Percentiles rank a stretch among this genome's conserved stretches.
Evolutionary conservation across 1,140 invertebrate genomes (phyloP).

Genomic region (Aculops lycopersici): DNA sequence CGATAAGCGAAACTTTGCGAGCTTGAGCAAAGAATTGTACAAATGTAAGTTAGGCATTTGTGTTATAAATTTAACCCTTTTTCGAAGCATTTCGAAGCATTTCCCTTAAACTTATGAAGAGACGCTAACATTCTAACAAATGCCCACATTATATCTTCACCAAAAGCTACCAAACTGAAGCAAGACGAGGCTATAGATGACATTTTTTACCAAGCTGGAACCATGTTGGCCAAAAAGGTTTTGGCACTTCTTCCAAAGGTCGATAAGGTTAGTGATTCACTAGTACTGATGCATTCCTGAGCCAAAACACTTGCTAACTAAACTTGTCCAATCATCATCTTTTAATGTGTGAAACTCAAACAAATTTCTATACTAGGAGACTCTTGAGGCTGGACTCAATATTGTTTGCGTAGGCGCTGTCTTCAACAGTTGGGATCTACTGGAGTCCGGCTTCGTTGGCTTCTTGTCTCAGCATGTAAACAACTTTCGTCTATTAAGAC

Average conservation of each 20-base stretch:
- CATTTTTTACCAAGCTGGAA: constrained; percentile 43
- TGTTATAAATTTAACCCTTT: not conserved
- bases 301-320: too few species aligned
- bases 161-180: constrained; percentile 18
- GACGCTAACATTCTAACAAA: too few species aligned
- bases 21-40: constrained; percentile 36
- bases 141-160: too few species aligned
- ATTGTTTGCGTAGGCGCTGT: constrained; percentile 78
- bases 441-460: constrained; percentile 25
- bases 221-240: constrained; percentile 33
- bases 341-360: too few species aligned
- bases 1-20: constrained; percentile 42
- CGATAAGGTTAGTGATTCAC: constrained; percentile 20
- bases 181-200: constrained; percentile 33
- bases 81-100: too few species aligned
- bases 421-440: constrained; percentile 58
- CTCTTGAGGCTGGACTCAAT: constrained; percentile 31
- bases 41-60: constrained; percentile 18
- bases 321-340: too few species aligned
- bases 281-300: too few species aligned
- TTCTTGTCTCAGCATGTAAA: constrained; percentile 12
- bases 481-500: constrained; percentile 26
- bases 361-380: too few species aligned
- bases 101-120: too few species aligned
- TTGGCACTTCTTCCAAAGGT: constrained; percentile 33